Evolutionary conservation across 2,113 vertebrate species (phyloP), one percentile per base, ranked within the genome.

Genomic region (Benthochromis sp.): DNA sequence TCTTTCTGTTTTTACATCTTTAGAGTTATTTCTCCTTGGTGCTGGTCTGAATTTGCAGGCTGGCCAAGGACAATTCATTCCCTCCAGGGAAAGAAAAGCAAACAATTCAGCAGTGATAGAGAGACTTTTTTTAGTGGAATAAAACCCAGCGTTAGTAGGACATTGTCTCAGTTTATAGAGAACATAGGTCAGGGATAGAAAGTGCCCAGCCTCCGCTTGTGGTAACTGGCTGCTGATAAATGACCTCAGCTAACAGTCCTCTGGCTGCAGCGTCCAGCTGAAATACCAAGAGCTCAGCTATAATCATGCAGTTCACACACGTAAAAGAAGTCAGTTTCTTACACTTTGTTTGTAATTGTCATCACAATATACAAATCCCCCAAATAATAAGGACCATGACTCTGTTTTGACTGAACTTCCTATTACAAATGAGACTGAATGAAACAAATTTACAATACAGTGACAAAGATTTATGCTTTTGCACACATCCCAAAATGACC

Each of bases 121-220:
- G 57, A 92, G 71, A 83, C 82, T 90, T 86, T 89, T 90, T 88
- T 63, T 79, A 31, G 13, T 27, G 12, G 53, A 81, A 86, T 84
- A 83, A 92, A 86, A 52, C 21, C n/a, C 43, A 79, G 86, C 34
- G 87, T 89, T 66, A 84, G 92, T 78, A 82, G 89, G 85, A 89
- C 92, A 89, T 91, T 88, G 89, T 90, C 54, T 87, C n/a, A 53
- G 84, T 91, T 94, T 93, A 90, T 84, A 89, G 84, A 90, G 86
- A 86, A 89, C 87, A 84, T 88, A 88, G 91, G 90, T 93, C 94
- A 94, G 81, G 47, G 89, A 88, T 59, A 86, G 90, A 86, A 84
- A 81, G 81, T 69, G 76, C 79, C 84, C 85, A 81, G 86, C 79
- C 55, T 59, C 66, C 38, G 84, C 73, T 73, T 88, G 89, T 63